Evolutionary conservation across 2,797 vertebrate species (phyloP), one percentile per base, ranked within the genome.

Genomic region (Eleutherodactylus coqui): DNA sequence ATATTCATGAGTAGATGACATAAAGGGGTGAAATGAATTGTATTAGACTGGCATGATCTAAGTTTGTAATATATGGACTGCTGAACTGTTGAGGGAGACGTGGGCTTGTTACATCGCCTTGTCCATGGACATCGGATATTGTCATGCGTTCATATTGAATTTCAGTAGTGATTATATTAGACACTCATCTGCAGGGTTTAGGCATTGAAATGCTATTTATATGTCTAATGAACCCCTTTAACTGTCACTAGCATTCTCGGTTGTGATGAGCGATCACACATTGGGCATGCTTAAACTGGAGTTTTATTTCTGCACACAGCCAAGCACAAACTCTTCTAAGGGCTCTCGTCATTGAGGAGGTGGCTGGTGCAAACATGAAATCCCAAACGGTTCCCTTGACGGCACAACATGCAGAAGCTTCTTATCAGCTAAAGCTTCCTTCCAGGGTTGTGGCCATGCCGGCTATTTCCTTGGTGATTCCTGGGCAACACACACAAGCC

Each of bases 401-500:
- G 36, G 51, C 79, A 67, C 17, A 69, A 9, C 83, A 79, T 85
- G 83, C 79, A 76, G 53, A 19, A 67, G 70, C n/a, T n/a, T 62
- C 76, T 85, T 62, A 79, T 72, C 49, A 73, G 34, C 75, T 69
- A 27, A 64, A 24, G 38, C 67, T 64, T 85, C 51, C 84, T 69
- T 79, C 85, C 58, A n/a, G 53, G 27, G 64, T 6, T 43, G 76
- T 85, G 76, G 45, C 60, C 84, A 85, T 43, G 32, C 79, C 34
- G 34, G 36, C n/a, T 36, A 86, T 82, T 82, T 73, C 73, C 85
- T 77, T 55, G 60, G 85, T 34, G 72, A 82, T 78, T 36, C 69
- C 72, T 17, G 32, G 43, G 85, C 85, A 86, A 86, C 85, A 82
- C 51, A 78, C 47, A 82, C 72, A 86, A 86, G 60, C 79, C 34